Conservation (phyloP, 2,888 invertebrate genomes). For the Amiota mariae region DNA sequence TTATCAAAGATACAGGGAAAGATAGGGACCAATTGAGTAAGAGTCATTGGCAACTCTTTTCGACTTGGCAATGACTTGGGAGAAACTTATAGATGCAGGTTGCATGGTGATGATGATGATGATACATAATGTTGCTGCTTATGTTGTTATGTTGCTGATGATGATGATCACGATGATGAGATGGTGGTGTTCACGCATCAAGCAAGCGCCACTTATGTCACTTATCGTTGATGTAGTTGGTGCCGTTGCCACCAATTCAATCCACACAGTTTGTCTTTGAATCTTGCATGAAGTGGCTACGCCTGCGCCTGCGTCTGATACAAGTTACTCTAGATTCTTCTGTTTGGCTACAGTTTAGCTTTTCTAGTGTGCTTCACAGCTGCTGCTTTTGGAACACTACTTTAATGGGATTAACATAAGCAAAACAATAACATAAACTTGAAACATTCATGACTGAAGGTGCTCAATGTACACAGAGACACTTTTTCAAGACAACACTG, state of each 20-base stretch:
- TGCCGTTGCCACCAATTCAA: slow-evolving; percentile 1
- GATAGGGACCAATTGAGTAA: background rate
- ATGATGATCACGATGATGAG: slow-evolving; percentile 25
- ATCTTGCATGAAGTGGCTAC: no score
- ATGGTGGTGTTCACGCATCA: slow-evolving; percentile 62
- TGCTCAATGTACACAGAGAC: slow-evolving; percentile 25
- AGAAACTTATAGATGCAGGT: background rate
- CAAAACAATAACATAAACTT: slow-evolving; percentile 55
- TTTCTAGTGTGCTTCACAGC: slow-evolving; percentile 27
- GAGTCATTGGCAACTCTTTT: slow-evolving; percentile 2
- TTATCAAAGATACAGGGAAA: background rate
- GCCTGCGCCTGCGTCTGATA: no score
- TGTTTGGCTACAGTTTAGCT: background rate
- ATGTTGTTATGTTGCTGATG: slow-evolving; percentile 4
- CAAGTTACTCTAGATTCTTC: no score
- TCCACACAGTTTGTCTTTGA: background rate
- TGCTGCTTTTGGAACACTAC: slow-evolving; percentile 50
- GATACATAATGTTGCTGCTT: background rate
- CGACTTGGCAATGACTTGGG: slow-evolving; percentile 8
- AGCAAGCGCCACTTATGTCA: slow-evolving; percentile 68
- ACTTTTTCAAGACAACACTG: slow-evolving; percentile 5
- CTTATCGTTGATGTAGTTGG: slow-evolving; percentile 65
- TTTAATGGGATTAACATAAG: slow-evolving; percentile 67
- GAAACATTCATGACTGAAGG: slow-evolving; percentile 50
- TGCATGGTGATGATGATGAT: background rate